Base-by-base conservation (phyloP, 2,113 vertebrate species). In the Nothoprocta pentlandii region DNA sequence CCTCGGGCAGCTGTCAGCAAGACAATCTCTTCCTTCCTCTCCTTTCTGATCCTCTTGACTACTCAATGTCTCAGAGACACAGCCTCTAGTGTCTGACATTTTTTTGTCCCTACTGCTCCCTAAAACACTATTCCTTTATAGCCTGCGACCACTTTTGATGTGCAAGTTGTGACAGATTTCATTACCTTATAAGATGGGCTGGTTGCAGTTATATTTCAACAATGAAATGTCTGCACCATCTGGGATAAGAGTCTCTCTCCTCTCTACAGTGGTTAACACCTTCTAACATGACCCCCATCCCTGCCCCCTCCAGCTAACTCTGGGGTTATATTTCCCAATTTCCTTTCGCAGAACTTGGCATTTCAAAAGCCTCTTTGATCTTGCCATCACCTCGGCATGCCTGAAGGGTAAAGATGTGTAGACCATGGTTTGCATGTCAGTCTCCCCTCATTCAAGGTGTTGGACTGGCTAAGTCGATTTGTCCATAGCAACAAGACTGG, bases 341-440 rank as follows among this genome's bases (percentile, higher is more conserved):
- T 97, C 95, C 95, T 97, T 96, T 97, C 94, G 90, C 83, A 90
- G 95, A 94, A 94, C 94, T 94, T 95, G 95, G 94, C 95, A 96
- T 97, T 97, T 97, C 95, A 96, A 96, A 97, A 97, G 95, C 90
- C 70, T 78, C 95, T 96, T 97, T 97, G 93, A 97, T 96, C 94
- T 93, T 95, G 88, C 95, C 95, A 95, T 95, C 94, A 96, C 92
- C 92, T 95, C 94, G 0, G 82, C 49, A 12, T 81, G 94, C 80
- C 94, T 97, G 94, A 97, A 90, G 94, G 77, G 83, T 94, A 93
- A 95, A 95, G 96, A 96, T 94, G 90, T 95, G 95, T 94, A 94
- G 93, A 91, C 88, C 66, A 2, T 34, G 73, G 94, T 94, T 81
- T 94, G 53, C 85, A 63, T 97, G 95, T 96, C 92, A 94, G 88